A percentile compares a stretch with the other conserved stretches of the same genome.
These are phyloP conservation scores for Cyclophora albipunctata DNA, from an alignment of 2,888 invertebrate species.

Conservation along the genomic window DNA sequence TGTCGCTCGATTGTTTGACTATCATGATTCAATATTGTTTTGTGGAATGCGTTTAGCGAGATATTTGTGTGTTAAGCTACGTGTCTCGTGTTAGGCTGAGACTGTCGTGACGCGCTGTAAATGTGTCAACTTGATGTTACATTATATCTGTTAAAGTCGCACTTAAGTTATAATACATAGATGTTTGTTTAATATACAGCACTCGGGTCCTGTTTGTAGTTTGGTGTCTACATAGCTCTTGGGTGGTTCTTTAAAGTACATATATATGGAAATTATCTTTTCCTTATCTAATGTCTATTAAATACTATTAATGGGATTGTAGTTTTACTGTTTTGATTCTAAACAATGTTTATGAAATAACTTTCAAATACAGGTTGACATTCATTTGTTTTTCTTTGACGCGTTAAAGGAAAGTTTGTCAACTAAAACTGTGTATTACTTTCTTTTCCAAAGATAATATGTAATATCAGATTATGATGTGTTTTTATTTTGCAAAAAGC, in stretches of 20 bases:
- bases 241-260: slow-evolving; percentile 14
- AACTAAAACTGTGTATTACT: no score
- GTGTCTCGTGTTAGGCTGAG: slow-evolving; percentile 30
- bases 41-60: background rate
- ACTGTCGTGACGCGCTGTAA: slow-evolving; percentile 46
- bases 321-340: no score
- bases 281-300: no score
- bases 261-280: no score
- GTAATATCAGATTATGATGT: no score
- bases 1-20: slow-evolving; percentile 9
- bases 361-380: no score
- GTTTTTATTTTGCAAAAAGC: no score
- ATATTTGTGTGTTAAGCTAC: background rate
- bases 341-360: no score
- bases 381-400: no score
- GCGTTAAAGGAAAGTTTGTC: no score
- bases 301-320: no score
- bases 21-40: background rate
- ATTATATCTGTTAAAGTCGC: slow-evolving; percentile 32
- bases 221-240: slow-evolving; percentile 17
- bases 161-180: slow-evolving; percentile 34
- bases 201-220: slow-evolving; percentile 43
- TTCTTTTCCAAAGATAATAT: no score
- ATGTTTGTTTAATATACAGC: slow-evolving; percentile 35
- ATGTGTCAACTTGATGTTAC: slow-evolving; percentile 36